Percentiles rank a stretch among this genome's conserved stretches.
Conservation (phyloP, 2,113 vertebrate species). For the Pavo muticus region DNA sequence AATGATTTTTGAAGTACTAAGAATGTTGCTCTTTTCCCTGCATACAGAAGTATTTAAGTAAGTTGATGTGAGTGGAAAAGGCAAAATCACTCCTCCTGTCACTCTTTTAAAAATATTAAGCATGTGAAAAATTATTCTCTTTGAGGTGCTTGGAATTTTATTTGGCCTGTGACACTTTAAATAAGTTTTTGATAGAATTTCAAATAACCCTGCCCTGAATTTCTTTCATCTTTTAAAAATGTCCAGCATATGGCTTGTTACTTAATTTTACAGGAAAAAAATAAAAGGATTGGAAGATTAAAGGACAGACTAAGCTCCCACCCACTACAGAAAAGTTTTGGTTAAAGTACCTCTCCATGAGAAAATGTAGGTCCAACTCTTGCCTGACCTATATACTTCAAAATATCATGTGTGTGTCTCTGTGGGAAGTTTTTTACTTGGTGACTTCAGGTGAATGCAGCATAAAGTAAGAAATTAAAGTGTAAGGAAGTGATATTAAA, state of each 20-base stretch:
- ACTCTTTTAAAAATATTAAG: background rate
- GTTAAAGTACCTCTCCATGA: background rate
- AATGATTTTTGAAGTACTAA: background rate
- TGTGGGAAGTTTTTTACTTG: background rate
- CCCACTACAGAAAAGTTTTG: background rate
- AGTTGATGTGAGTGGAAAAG: background rate
- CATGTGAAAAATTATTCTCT: background rate
- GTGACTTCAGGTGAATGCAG: background rate
- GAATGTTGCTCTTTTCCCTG: background rate
- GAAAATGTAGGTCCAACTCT: background rate
- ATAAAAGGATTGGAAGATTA: background rate
- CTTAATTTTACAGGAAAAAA: background rate
- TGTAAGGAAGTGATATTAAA: background rate
- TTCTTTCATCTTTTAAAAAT: background rate
- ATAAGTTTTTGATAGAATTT: background rate
- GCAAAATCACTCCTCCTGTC: background rate
- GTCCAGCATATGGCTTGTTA: background rate
- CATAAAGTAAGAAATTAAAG: background rate
- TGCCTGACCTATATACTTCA: background rate
- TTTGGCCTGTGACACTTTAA: background rate
- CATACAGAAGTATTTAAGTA: background rate
- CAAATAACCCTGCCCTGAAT: accelerated
- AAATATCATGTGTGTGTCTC: background rate
- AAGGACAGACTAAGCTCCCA: background rate
- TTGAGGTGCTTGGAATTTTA: background rate